These are phyloP conservation scores for Tanypteryx hageni DNA, from an alignment of 2,888 invertebrate species.

Conservation along the genomic window DNA sequence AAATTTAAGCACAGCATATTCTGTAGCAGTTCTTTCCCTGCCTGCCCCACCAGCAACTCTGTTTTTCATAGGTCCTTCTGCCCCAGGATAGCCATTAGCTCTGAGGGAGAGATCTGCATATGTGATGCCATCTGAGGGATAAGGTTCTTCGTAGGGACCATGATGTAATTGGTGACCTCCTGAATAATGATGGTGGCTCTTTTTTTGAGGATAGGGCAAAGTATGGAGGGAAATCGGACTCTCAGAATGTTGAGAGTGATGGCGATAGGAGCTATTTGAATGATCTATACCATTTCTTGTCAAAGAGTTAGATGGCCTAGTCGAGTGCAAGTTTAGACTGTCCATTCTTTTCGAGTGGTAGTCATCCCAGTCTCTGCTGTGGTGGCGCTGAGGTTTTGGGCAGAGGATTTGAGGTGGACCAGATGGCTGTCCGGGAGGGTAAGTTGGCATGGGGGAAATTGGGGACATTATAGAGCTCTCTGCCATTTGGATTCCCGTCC, in stretches of 20 bases:
- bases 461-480: slow-evolving; percentile 56
- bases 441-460: slow-evolving; percentile 43
- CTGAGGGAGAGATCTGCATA: slow-evolving; percentile 53
- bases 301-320: slow-evolving; percentile 31
- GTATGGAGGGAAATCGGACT: slow-evolving; percentile 41
- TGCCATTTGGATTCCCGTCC: neutral
- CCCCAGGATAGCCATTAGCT: slow-evolving; percentile 27
- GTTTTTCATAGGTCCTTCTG: neutral
- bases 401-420: slow-evolving; percentile 48
- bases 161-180: slow-evolving; percentile 66
- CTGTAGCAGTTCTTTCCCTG: slow-evolving; percentile 73
- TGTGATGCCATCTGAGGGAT: slow-evolving; percentile 62
- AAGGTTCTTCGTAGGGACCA: slow-evolving; percentile 60
- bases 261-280: neutral
- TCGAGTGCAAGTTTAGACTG: slow-evolving; percentile 14
- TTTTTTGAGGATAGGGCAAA: slow-evolving; percentile 55
- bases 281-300: slow-evolving; percentile 50
- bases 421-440: slow-evolving; percentile 12
- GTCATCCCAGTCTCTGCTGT: slow-evolving; percentile 45
- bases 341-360: neutral
- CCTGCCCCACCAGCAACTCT: neutral
- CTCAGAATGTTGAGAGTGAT: neutral
- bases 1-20: slow-evolving; percentile 82
- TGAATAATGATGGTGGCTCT: slow-evolving; percentile 68
- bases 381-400: slow-evolving; percentile 56